phyloP scores from a whole-genome alignment of 2,888 invertebrate species.

The Tetragonisca angustula region DNA sequence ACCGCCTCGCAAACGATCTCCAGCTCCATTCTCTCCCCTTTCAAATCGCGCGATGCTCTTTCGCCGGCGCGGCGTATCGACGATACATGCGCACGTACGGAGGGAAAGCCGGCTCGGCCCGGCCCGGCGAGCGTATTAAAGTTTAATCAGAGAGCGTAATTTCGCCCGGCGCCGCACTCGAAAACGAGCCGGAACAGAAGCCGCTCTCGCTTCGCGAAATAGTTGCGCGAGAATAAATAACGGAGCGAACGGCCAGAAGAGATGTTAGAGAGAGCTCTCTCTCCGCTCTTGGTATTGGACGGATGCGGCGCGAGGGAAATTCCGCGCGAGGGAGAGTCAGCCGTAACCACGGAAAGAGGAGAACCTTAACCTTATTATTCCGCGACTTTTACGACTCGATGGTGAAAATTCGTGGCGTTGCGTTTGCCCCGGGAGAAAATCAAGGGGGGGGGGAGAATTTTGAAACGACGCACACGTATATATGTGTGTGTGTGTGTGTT shows the following conservation, averaged over 20 bases:
- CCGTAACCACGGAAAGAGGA: constrained; percentile 12
- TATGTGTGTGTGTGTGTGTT: too few species aligned
- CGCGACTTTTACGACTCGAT: constrained; percentile 33
- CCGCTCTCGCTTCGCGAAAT: constrained; percentile 7
- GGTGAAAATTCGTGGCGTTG: constrained; percentile 34
- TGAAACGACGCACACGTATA: too few species aligned
- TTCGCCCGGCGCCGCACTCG: background rate
- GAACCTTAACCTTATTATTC: constrained; percentile 21
- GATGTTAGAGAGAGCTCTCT: background rate
- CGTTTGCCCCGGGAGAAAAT: constrained; percentile 50
- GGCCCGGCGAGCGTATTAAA: background rate
- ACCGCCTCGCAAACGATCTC: background rate
- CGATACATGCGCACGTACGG: background rate
- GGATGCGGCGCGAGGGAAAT: background rate
- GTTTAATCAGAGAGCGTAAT: constrained; percentile 12
- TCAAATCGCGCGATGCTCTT: background rate
- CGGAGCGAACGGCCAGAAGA: background rate
- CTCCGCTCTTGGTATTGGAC: background rate
- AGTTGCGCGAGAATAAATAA: constrained; percentile 27
- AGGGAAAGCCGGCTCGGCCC: background rate
- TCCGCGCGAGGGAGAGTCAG: constrained; percentile 24
- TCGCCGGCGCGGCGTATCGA: background rate
- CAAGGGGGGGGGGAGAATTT: background rate
- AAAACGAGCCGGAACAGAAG: background rate
- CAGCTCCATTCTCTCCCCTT: background rate